Evolutionary conservation across 2,113 vertebrate species (phyloP), one percentile per base, ranked within the genome.

Genomic region (Euleptes europaea): DNA sequence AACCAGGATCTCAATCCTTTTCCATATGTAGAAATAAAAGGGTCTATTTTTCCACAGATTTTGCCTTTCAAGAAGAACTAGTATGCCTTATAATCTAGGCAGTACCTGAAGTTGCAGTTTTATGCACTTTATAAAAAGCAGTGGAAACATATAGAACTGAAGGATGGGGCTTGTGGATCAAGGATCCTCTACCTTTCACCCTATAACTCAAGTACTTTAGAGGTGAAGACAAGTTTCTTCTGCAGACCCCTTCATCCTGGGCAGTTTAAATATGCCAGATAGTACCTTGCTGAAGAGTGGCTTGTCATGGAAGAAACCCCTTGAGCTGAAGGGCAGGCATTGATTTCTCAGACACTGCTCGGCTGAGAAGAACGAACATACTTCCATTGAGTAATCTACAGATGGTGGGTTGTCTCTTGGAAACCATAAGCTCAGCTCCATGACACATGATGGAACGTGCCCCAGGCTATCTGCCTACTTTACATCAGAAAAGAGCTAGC

Each of bases 241-340:
- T 38, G 42, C 28, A n/a, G 54, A 23, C 15, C 11, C 11, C 51
- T 57, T 60, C 17, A 23, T 82, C 23, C 13, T 60, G 28, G 28
- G 21, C 12, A 28, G n/a, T 42, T 5, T 78, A 33, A 70, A 83
- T 63, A 4, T 2, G 28, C 4, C 35, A 70, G 19, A 3, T 0
- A 28, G 15, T 35, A 0, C 19, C 28, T 2, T 17, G 5, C 1
- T 57, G 4, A 0, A 14, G 7, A 57, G 78, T 26, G 28, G 78
- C 42, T 40, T 65, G 11, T 14, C 15, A 31, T 1, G 0, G 63
- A 7, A 6, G 63, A 76, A 86, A 44, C 73, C 33, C 71, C 47
- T 26, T 21, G 31, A 69, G 60, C 1, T 0, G 0, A 49, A 51
- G 1, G 15, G 3, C 1, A 10, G 19, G 0, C 5, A 82, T 15